These are phyloP conservation scores for Daktulosphaira vitifoliae DNA, from an alignment of 1,140 invertebrate species.

Conservation along the genomic window DNA sequence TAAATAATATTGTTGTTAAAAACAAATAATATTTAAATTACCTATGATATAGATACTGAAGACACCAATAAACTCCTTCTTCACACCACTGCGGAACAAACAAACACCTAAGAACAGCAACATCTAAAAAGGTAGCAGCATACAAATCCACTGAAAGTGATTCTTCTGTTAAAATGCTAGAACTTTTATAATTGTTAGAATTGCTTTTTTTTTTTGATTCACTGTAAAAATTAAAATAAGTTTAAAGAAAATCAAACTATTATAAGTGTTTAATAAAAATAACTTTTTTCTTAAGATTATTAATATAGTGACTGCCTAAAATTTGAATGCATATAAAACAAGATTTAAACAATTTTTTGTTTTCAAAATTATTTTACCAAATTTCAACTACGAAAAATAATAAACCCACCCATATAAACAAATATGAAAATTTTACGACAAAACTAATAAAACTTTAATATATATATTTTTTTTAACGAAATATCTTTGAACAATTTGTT, in stretches of 20 bases:
- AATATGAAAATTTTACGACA: too few relatives aligned
- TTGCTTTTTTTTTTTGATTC: conserved; percentile 4
- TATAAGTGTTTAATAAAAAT: conserved; percentile 1
- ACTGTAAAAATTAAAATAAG: neutral
- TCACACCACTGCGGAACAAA: conserved; percentile 96
- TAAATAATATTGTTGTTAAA: too few relatives aligned
- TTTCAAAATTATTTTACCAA: too few relatives aligned
- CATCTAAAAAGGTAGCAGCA: conserved; percentile 91
- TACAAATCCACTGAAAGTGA: conserved; percentile 52
- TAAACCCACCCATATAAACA: too few relatives aligned
- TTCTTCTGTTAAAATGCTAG: conserved; percentile 22
- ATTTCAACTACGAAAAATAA: too few relatives aligned
- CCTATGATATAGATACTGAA: conserved; percentile 88
- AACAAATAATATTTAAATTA: too few relatives aligned
- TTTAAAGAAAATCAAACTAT: neutral
- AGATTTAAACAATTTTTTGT: too few relatives aligned
- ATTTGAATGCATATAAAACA: too few relatives aligned
- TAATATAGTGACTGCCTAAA: neutral
- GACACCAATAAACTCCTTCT: conserved; percentile 93
- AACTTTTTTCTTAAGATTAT: neutral
- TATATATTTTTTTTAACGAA: too few relatives aligned
- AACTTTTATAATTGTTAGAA: conserved; percentile 16
- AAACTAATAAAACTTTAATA: too few relatives aligned
- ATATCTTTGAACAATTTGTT: neutral
- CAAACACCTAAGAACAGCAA: conserved; percentile 90